Percentiles rank a stretch among this genome's conserved stretches.
phyloP scores from a whole-genome alignment of 2,797 vertebrate genomes.

The Eremophila alpestris region DNA sequence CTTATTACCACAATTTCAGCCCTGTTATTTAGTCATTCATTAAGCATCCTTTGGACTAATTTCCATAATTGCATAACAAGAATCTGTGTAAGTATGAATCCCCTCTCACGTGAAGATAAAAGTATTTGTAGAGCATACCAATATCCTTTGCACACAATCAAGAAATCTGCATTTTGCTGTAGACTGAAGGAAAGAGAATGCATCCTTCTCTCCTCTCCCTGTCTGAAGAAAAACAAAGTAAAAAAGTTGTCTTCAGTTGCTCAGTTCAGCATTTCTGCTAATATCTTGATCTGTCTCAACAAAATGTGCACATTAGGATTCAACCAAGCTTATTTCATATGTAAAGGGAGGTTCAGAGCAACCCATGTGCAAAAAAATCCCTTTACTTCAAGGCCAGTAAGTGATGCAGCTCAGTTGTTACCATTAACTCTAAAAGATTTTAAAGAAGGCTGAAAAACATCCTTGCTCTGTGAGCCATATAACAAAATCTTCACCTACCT shows the following conservation, averaged over 20 bases:
- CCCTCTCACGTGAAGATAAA: background rate
- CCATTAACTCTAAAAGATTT: background rate
- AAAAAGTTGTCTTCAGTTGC: background rate
- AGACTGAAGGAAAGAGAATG: background rate
- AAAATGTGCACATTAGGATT: background rate
- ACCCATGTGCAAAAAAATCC: fast-evolving
- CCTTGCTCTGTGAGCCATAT: background rate
- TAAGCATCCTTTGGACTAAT: background rate
- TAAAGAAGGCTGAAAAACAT: background rate
- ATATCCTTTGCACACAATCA: background rate
- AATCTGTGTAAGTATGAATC: background rate
- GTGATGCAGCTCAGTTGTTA: background rate
- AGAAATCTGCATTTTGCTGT: background rate
- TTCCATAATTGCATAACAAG: background rate
- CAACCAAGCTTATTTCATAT: background rate
- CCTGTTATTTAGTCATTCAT: background rate
- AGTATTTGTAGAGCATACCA: background rate
- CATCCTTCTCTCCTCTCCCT: background rate
- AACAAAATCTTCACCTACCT: background rate
- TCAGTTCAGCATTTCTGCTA: background rate
- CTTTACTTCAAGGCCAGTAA: background rate
- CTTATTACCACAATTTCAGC: background rate
- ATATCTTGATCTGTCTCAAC: background rate
- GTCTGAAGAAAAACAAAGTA: background rate
- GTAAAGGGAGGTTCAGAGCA: background rate